Base-by-base conservation (phyloP, 2,113 vertebrate species). In the Peromyscus maniculatus region DNA sequence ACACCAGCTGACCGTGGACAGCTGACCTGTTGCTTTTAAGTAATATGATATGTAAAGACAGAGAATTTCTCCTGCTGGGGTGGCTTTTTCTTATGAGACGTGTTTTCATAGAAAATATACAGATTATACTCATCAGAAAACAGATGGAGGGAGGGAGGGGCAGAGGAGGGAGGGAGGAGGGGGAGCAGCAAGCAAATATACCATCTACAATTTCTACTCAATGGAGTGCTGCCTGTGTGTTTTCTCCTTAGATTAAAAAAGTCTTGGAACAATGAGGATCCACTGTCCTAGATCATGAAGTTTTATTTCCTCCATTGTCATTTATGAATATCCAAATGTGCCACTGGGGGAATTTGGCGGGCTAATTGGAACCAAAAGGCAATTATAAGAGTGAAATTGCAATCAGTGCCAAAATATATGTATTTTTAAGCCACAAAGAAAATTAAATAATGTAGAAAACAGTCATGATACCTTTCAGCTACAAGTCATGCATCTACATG, bases 381-480 rank as follows among this genome's bases (percentile, higher is more conserved):
- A 97, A 95, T 98, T 97, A 95, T 83, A 92, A 95, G 92, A 59
- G 49, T 7, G 75, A 91, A 97, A 80, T 71, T 97, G 24, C 91
- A 95, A 97, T 97, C 84, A 49, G 79, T 91, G 94, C 95, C 96
- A 91, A 97, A 96, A 95, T 93, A 94, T 84, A 83, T 71, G 46
- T 90, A 75, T 95, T 95, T 97, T 97, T 97, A 97, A 97, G 87
- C 79, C 39, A 93, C 90, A 91, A 72, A 91, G 82, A 57, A 95
- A 96, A 89, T 97, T 97, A 97, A 98, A 91, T 95, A 98, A 95
- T 95, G 49, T 84, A 97, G 95, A 97, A 97, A 98, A 96, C 83
- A 95, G 93, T 75, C 93, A 46, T 94, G 86, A 95, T 93, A 77
- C 94, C 96, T 98, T 83, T 62, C 79, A 90, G 92, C 93, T 94